Conservation (phyloP, 2,797 vertebrate species). For the Sternarchorhynchus goeldii region DNA sequence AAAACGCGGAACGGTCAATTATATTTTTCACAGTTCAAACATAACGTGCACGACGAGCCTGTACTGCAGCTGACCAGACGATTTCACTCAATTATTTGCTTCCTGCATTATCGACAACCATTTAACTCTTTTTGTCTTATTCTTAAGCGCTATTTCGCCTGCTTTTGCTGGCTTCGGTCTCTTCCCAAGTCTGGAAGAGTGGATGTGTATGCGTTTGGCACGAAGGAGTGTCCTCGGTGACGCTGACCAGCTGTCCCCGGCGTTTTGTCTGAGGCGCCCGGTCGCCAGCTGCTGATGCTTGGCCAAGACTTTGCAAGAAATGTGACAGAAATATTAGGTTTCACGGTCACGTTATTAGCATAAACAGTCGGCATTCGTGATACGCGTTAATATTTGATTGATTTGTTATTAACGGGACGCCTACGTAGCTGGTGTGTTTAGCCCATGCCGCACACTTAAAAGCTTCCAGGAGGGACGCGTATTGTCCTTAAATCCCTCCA, state of each 20-base stretch:
- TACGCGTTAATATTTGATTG: constrained; percentile 69
- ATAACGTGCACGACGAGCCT: constrained; percentile 20
- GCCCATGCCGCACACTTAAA: constrained; percentile 25
- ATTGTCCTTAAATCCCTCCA: no score
- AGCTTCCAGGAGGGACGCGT: constrained; percentile 14
- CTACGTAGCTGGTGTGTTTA: constrained; percentile 32
- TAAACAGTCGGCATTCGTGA: constrained; percentile 9
- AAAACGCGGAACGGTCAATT: not conserved
- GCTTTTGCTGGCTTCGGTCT: constrained; percentile 46
- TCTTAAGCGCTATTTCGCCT: constrained; percentile 32
- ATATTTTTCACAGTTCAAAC: not conserved
- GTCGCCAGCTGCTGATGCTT: constrained; percentile 77
- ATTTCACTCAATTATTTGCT: constrained; percentile 43
- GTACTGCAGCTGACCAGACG: constrained; percentile 28
- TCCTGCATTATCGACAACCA: constrained; percentile 43
- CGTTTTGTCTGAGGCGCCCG: constrained; percentile 65
- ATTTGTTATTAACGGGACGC: constrained; percentile 47
- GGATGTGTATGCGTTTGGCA: constrained; percentile 41
- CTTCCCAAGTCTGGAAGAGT: constrained; percentile 42
- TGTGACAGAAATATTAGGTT: constrained; percentile 66
- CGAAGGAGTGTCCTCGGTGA: not conserved
- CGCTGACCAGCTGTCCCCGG: constrained; percentile 79
- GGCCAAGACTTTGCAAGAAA: constrained; percentile 60
- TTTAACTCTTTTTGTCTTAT: constrained; percentile 54
- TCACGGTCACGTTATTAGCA: constrained; percentile 43